Evolutionary conservation across 2,113 vertebrate species (phyloP), one percentile per base, ranked within the genome.

Genomic region (Pluvianellus socialis): DNA sequence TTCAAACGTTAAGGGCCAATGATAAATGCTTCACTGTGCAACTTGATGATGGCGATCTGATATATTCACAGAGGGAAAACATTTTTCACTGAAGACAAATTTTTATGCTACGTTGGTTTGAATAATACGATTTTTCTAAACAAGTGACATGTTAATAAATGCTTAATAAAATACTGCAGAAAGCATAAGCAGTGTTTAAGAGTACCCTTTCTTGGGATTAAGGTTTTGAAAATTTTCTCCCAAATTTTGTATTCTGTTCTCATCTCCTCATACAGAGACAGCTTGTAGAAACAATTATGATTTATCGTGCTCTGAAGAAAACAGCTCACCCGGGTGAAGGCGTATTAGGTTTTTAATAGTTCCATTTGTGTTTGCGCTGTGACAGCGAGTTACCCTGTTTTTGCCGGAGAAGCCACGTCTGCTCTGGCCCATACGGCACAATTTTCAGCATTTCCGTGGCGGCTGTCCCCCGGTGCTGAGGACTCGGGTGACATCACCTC

Each of bases 111-210:
- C 10, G 10, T 28, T 80, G 63, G 33, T 55, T 76, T 83, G 67
- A 92, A 87, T 66, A 65, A 35, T 63, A 23, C 33, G 47, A 50
- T 74, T 77, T 94, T 86, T 83, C 47, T 40, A 83, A 96, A 73
- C 12, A 67, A 76, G 23, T 59, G 18, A 10, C 20, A 44, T 5
- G 5, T 74, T 62, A 35, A 65, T 65, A 85, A 79, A 66, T 59
- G 7, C 30, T 88, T 74, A 61, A 63, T 47, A 63, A 90, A 91
- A 59, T 50, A 26, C 26, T 32, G 52, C 63, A 71, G 59, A 71
- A 86, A 67, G 59, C 28, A 40, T 16, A 62, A 73, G 44, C 26
- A 67, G 28, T 45, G 28, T 32, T 90, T 76, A 72, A 85, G 38
- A 85, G 24, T 30, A 50, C 2, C 22, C 38, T 59, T 61, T 77